phyloP scores from a whole-genome alignment of 2,113 vertebrate genomes.

The Dipodomys stephensi region DNA sequence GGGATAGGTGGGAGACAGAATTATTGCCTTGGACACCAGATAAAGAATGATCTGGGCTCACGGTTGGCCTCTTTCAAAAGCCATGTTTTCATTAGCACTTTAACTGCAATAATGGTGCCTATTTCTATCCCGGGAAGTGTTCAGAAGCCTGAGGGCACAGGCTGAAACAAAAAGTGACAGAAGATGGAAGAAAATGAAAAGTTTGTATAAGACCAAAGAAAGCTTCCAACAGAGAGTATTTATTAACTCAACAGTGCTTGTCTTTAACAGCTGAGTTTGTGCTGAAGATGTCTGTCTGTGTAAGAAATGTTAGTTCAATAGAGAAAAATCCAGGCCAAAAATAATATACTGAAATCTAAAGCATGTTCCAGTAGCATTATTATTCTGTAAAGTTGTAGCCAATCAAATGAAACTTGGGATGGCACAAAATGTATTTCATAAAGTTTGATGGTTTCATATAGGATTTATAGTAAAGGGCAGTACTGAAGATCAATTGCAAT shows the following conservation, averaged over 20 bases:
- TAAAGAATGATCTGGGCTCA: conserved; percentile 77
- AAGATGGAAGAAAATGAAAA: conserved; percentile 38
- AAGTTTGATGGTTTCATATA: neutral
- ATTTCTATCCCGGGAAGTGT: conserved; percentile 58
- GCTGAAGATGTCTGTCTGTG: neutral
- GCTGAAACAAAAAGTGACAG: conserved; percentile 60
- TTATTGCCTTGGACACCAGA: conserved; percentile 65
- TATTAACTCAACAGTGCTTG: conserved; percentile 42
- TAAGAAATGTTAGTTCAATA: neutral
- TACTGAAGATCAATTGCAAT: neutral
- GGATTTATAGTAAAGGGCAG: neutral
- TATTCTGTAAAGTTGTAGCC: neutral
- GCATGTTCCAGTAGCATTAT: neutral
- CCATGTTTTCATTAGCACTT: conserved; percentile 73
- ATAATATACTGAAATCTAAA: neutral
- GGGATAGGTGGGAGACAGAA: conserved; percentile 73
- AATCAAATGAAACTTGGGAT: neutral
- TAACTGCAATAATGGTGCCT: conserved; percentile 68
- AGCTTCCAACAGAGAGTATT: conserved; percentile 13
- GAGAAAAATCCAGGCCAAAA: neutral
- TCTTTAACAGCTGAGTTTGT: conserved; percentile 40
- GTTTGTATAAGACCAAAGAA: conserved; percentile 63
- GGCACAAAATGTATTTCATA: neutral
- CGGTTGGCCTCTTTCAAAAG: conserved; percentile 73
- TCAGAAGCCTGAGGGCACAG: conserved; percentile 69